A percentile compares a stretch with the other conserved stretches of the same genome.
These are phyloP conservation scores for Micoletzkya japonica DNA, from an alignment of 2,888 invertebrate species.

Conservation along the genomic window DNA sequence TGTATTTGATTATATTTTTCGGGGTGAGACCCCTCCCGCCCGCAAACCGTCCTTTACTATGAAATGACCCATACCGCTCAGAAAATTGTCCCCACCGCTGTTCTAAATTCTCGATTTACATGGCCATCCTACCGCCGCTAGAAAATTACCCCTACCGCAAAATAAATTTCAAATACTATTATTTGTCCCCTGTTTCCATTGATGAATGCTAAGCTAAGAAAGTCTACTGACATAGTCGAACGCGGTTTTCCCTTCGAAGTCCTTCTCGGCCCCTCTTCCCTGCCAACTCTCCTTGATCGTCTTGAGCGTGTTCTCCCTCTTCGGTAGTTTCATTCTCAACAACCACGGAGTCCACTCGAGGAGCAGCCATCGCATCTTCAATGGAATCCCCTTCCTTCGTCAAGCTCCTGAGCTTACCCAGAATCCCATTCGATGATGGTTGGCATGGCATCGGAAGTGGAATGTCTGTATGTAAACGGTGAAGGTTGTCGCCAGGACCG, in stretches of 20 bases:
- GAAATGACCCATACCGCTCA: neutral
- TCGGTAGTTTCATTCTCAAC: constrained; percentile 52
- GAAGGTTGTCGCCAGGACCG: constrained; percentile 53
- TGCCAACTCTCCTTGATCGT: constrained; percentile 22
- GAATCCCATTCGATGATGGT: constrained; percentile 51
- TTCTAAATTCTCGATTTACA: too few relatives aligned
- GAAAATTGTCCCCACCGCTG: neutral
- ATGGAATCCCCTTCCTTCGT: neutral
- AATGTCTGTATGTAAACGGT: constrained; percentile 58
- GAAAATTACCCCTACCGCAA: too few relatives aligned
- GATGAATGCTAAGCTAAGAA: too few relatives aligned
- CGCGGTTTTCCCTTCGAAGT: constrained; percentile 43
- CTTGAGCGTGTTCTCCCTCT: constrained; percentile 27
- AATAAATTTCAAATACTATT: too few relatives aligned
- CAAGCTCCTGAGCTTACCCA: constrained; percentile 55
- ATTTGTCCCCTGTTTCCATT: too few relatives aligned
- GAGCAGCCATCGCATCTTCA: constrained; percentile 54
- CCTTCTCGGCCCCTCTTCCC: constrained; percentile 28
- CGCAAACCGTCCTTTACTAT: neutral
- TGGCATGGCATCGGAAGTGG: constrained; percentile 52
- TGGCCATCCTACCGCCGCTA: neutral
- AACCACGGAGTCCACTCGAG: constrained; percentile 56
- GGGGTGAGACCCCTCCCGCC: neutral
- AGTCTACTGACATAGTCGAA: constrained; percentile 48
- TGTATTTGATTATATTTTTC: neutral